Percentiles rank a stretch among this genome's conserved stretches.
Conservation (phyloP, 2,113 vertebrate genomes). For the Rhegmatorhina hoffmannsi region DNA sequence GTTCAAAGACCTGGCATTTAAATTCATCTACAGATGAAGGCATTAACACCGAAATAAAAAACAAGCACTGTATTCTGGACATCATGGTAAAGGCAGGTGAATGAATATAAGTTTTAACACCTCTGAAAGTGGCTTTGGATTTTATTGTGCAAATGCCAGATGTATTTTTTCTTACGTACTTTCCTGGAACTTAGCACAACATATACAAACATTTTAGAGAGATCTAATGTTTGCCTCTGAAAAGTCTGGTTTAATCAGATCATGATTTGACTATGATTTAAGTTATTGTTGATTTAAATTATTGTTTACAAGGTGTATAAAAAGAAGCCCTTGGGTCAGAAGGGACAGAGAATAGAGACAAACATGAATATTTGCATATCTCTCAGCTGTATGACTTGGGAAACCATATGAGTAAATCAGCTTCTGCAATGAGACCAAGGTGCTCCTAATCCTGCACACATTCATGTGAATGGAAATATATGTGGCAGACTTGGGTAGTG, state of each 20-base stretch:
- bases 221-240: neutral
- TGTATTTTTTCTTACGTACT: neutral
- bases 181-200: neutral
- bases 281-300: neutral
- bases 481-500: neutral
- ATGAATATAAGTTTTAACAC: neutral
- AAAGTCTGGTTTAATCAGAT: neutral
- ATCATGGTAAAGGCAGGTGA: neutral
- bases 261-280: neutral
- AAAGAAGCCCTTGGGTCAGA: neutral
- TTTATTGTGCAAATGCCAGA: neutral
- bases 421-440: neutral
- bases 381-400: neutral
- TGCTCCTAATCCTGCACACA: neutral
- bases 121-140: neutral
- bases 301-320: neutral
- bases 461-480: neutral
- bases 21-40: neutral
- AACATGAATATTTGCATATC: fast-evolving
- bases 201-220: neutral
- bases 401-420: neutral
- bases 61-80: neutral
- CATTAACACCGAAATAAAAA: neutral
- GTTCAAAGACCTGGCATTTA: neutral
- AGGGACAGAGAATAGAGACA: neutral